Percentiles rank a stretch among this genome's conserved stretches.
These are phyloP conservation scores for Sesia bembeciformis DNA, from an alignment of 2,888 invertebrate species.

Conservation along the genomic window DNA sequence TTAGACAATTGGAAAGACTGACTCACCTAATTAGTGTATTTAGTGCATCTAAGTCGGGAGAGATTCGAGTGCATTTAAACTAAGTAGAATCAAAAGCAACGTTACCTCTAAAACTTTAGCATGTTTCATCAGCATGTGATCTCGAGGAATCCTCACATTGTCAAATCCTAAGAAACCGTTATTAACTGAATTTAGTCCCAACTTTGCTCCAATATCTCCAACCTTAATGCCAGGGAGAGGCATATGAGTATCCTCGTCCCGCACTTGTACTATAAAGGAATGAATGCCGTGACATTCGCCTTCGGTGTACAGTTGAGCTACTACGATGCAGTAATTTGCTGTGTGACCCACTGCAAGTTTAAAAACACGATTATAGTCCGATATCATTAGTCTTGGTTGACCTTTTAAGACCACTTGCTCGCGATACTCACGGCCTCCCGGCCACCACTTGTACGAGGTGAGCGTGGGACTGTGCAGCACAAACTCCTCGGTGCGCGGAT, in stretches of 20 bases:
- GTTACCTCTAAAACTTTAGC: conserved; percentile 81
- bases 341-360: conserved; percentile 88
- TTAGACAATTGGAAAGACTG: no score
- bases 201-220: conserved; percentile 95
- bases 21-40: no score
- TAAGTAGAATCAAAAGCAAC: no score
- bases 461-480: conserved; percentile 89
- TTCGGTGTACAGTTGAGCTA: conserved; percentile 90
- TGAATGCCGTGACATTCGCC: conserved; percentile 90
- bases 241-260: conserved; percentile 89
- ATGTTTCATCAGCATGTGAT: conserved; percentile 94
- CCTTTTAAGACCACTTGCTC: background rate
- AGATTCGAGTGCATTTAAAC: no score
- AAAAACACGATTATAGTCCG: background rate
- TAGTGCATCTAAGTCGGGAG: no score
- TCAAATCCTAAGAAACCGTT: conserved; percentile 94
- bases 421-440: conserved; percentile 86
- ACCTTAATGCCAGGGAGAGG: conserved; percentile 91
- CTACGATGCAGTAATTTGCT: conserved; percentile 91
- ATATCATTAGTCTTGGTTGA: background rate
- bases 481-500: conserved; percentile 87
- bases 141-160: conserved; percentile 88
- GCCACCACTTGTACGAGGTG: conserved; percentile 97
- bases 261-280: conserved; percentile 91
- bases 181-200: conserved; percentile 91